Conservation (phyloP, 2,888 invertebrate species). For the Platerodrilus igneus region DNA sequence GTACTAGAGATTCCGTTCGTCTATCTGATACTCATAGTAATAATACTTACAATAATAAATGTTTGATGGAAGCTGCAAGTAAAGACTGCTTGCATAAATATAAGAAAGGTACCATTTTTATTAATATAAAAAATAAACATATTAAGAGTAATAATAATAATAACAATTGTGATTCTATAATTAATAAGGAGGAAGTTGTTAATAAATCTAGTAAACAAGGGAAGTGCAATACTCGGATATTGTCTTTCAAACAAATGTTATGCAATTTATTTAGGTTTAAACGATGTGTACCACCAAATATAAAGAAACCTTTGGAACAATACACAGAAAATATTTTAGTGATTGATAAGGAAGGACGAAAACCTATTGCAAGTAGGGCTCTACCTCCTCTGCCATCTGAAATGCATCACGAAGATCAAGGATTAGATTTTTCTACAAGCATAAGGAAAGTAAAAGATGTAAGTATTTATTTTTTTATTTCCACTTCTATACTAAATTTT, state of each 20-base stretch:
- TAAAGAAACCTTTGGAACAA: constrained; percentile 19
- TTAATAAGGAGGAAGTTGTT: constrained; percentile 48
- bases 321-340: constrained; percentile 28
- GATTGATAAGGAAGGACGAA: constrained; percentile 45
- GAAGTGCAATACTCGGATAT: constrained; percentile 61
- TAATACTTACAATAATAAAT: constrained; percentile 48
- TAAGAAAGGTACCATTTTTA: constrained; percentile 55
- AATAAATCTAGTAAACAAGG: constrained; percentile 52
- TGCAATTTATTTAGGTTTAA: constrained; percentile 79
- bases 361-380: constrained; percentile 60
- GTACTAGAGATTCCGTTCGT: constrained; percentile 30
- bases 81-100: no score
- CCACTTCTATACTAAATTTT: not conserved
- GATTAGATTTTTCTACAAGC: constrained; percentile 82
- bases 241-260: constrained; percentile 78
- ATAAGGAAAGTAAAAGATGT: constrained; percentile 93
- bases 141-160: no score
- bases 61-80: constrained; percentile 48
- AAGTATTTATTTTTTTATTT: constrained; percentile 48
- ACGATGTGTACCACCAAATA: constrained; percentile 50
- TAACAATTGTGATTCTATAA: constrained; percentile 44
- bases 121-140: constrained; percentile 61
- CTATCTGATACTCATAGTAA: constrained; percentile 36
- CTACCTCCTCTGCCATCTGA: constrained; percentile 60
- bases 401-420: constrained; percentile 37